Evolutionary conservation across 2,113 vertebrate species (phyloP).

Genomic region (Spizaetus ornatus): DNA sequence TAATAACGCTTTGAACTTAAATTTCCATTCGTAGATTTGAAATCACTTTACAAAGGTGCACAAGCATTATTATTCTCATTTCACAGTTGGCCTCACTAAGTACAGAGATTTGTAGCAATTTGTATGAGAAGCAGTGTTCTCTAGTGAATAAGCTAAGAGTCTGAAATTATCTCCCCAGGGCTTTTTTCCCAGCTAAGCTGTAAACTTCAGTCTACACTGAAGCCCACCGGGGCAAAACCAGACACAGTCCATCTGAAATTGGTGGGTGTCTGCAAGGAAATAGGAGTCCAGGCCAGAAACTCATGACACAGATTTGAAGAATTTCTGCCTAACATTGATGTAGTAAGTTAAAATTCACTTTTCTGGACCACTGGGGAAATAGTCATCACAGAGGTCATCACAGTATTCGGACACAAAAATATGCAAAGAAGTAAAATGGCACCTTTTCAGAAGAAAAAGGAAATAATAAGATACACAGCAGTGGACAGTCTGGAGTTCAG

Average conservation of each 20-base stretch:
- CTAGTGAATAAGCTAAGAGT: slow-evolving; percentile 4
- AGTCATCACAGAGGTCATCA: neutral
- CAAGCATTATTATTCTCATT: slow-evolving; percentile 48
- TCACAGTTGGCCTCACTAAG: slow-evolving; percentile 54
- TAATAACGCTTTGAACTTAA: slow-evolving; percentile 26
- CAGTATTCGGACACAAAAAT: neutral
- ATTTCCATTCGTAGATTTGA: slow-evolving; percentile 38
- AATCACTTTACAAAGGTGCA: slow-evolving; percentile 50
- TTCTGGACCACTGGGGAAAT: neutral
- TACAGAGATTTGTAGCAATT: slow-evolving; percentile 33
- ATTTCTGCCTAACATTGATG: neutral
- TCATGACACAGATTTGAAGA: neutral
- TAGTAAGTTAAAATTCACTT: neutral
- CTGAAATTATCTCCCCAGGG: slow-evolving; percentile 16
- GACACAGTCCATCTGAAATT: neutral
- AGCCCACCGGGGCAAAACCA: neutral
- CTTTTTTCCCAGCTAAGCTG: neutral
- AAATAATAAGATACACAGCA: neutral
- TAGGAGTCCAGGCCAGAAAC: neutral
- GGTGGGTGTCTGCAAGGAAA: neutral
- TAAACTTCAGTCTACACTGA: neutral
- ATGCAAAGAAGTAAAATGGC: neutral
- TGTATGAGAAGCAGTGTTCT: slow-evolving; percentile 20
- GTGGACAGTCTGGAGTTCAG: neutral
- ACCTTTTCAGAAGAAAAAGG: neutral